phyloP scores from a whole-genome alignment of 2,113 vertebrate species.

The Reinhardtius hippoglossoides region DNA sequence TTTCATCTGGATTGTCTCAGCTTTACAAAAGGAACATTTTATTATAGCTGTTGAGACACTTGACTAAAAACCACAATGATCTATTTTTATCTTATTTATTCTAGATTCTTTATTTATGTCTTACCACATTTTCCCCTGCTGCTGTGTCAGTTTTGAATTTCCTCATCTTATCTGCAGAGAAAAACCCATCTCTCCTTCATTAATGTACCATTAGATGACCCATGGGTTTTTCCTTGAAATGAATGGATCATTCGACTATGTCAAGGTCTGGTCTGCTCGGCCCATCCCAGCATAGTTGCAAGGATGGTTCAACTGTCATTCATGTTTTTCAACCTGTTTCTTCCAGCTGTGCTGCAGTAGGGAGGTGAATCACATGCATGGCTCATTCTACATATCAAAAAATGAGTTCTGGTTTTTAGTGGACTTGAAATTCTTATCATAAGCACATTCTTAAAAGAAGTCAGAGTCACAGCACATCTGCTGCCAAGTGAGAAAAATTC shows the following conservation, averaged over 20 bases:
- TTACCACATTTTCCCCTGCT: no score
- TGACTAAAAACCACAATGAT: no score
- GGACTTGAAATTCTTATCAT: neutral
- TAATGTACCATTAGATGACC: neutral
- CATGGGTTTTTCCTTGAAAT: neutral
- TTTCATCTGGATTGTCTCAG: no score
- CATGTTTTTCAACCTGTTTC: neutral
- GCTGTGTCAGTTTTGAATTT: no score
- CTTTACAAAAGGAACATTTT: no score
- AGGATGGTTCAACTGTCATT: neutral
- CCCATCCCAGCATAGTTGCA: neutral
- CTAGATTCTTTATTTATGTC: no score
- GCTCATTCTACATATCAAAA: neutral
- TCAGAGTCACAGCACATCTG: constrained; percentile 12
- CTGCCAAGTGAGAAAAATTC: constrained; percentile 35
- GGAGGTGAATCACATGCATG: neutral
- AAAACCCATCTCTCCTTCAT: neutral
- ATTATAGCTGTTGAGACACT: no score
- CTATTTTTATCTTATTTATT: no score
- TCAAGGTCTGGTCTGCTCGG: neutral
- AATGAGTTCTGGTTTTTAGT: neutral
- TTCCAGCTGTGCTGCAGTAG: neutral
- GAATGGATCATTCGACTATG: neutral
- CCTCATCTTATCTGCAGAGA: no score
- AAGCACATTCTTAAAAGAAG: neutral